phyloP scores from a whole-genome alignment of 2,113 vertebrate species.

The Scomber scombrus region DNA sequence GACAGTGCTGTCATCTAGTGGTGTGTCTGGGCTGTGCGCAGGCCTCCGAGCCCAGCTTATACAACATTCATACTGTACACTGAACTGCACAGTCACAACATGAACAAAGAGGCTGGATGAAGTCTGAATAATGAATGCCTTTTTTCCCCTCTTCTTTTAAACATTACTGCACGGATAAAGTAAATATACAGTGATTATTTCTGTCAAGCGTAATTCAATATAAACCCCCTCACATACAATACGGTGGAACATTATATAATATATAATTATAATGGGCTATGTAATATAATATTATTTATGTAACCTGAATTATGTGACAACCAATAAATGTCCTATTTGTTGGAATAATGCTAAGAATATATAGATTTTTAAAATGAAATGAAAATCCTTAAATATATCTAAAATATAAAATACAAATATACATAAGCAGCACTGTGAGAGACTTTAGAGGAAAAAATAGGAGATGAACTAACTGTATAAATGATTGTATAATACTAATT shows the following conservation, averaged over 20 bases:
- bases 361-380: too few relatives aligned
- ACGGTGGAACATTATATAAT: neutral
- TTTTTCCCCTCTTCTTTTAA: too few relatives aligned
- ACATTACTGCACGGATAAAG: too few relatives aligned
- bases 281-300: too few relatives aligned
- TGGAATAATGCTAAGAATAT: too few relatives aligned
- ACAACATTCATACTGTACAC: conserved; percentile 27
- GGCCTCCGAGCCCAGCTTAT: neutral
- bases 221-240: neutral
- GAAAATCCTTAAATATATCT: too few relatives aligned
- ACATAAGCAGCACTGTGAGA: too few relatives aligned
- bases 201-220: neutral
- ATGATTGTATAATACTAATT: neutral
- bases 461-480: neutral
- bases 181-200: too few relatives aligned
- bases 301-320: too few relatives aligned
- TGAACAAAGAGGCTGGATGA: conserved; percentile 55
- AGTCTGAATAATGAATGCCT: neutral
- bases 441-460: neutral
- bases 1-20: conserved; percentile 86
- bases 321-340: too few relatives aligned
- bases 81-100: neutral
- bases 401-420: too few relatives aligned
- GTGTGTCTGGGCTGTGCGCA: conserved; percentile 54
- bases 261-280: too few relatives aligned